Percentiles rank a stretch among this genome's conserved stretches.
Evolutionary conservation across 2,113 vertebrate species (phyloP).

Genomic region (Petrocephalus zakoni): DNA sequence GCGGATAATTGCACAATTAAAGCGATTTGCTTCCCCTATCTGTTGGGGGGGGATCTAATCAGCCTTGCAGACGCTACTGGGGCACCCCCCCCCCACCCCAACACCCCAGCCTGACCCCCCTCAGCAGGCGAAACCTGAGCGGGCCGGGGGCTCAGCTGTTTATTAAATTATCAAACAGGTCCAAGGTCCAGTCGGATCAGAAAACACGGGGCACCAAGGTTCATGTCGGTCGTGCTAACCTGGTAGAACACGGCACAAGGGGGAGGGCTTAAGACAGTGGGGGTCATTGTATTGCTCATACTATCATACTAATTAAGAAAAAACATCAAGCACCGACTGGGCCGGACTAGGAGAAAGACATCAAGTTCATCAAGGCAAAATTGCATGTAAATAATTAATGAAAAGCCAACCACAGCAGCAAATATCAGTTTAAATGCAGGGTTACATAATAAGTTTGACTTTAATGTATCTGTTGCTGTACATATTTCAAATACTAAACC

Average conservation of each 20-base stretch:
- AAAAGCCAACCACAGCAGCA: not conserved
- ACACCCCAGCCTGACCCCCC: no score
- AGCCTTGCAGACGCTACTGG: constrained; percentile 34
- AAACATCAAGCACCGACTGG: not conserved
- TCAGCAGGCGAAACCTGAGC: not conserved
- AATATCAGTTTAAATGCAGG: not conserved
- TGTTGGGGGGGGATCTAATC: constrained; percentile 56
- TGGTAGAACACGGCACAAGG: not conserved
- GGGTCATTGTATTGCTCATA: not conserved
- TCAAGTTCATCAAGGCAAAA: not conserved
- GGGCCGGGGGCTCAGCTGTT: not conserved
- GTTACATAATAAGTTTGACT: not conserved
- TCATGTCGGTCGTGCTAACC: not conserved
- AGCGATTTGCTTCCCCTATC: constrained; percentile 59
- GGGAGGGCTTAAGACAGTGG: not conserved
- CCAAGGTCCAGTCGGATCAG: not conserved
- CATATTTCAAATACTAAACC: not conserved
- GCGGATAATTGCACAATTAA: constrained; percentile 62
- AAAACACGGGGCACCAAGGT: not conserved
- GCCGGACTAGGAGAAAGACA: not conserved
- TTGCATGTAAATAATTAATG: not conserved
- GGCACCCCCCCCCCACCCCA: not conserved
- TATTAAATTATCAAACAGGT: not conserved
- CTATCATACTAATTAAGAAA: not conserved
- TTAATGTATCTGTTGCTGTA: not conserved